A percentile compares a stretch with the other conserved stretches of the same genome.
Evolutionary conservation across 2,113 vertebrate species (phyloP).

Genomic region (Nymphicus hollandicus): DNA sequence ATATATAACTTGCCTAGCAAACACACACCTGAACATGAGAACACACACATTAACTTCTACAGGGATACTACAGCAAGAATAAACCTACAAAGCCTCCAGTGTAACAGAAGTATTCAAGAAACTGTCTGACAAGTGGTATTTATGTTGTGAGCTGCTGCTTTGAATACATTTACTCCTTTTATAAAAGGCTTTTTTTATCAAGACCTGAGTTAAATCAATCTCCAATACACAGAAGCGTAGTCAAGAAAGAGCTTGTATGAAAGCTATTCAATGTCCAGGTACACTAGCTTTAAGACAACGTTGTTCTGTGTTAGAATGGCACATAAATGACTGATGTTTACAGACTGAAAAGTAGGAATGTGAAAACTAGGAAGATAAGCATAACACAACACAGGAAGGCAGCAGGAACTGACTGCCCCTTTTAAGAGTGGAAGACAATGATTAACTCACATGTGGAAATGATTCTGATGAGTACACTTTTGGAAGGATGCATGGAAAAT

Average conservation of each 20-base stretch:
- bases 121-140: background rate
- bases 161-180: background rate
- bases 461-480: background rate
- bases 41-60: background rate
- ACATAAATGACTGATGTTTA: background rate
- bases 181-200: background rate
- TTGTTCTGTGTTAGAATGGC: background rate
- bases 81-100: background rate
- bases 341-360: background rate
- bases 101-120: background rate
- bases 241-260: background rate
- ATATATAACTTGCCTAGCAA: background rate
- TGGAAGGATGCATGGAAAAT: slow-evolving; percentile 50
- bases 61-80: background rate
- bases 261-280: background rate
- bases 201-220: background rate
- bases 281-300: background rate
- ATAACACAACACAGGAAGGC: background rate
- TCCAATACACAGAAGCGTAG: background rate
- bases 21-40: background rate
- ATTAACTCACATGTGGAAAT: background rate
- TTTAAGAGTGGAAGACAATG: background rate
- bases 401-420: background rate
- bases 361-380: background rate
- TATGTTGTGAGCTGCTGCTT: background rate